These are phyloP conservation scores for Apoda limacodes DNA, from an alignment of 2,888 invertebrate genomes.

Conservation along the genomic window DNA sequence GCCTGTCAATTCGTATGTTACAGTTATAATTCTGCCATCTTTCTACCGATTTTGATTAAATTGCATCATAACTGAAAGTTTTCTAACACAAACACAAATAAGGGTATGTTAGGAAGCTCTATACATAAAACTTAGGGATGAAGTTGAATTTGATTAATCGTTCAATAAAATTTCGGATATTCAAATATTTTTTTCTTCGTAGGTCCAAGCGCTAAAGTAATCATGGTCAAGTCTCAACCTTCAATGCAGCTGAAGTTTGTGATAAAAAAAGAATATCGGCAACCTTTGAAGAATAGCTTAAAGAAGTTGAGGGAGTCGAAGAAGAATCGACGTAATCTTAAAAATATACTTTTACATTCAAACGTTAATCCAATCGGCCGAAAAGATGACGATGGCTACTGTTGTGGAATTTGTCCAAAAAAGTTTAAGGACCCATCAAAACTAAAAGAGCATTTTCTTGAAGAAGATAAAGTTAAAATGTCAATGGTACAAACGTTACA, in stretches of 20 bases:
- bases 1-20: too few relatives aligned
- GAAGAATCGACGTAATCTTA: conserved; percentile 32
- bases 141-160: too few relatives aligned
- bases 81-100: too few relatives aligned
- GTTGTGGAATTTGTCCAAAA: conserved; percentile 32
- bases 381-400: conserved; percentile 32
- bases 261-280: conserved; percentile 16
- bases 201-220: conserved; percentile 29
- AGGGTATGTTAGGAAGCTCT: too few relatives aligned
- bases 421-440: conserved; percentile 27
- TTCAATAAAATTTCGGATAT: too few relatives aligned
- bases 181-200: conserved; percentile 38
- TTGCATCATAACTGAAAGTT: too few relatives aligned
- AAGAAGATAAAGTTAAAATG: conserved; percentile 32
- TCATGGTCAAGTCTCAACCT: conserved; percentile 20
- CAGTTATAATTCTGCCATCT: too few relatives aligned
- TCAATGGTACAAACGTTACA: conserved; percentile 26
- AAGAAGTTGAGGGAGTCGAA: conserved; percentile 16
- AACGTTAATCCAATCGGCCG: conserved; percentile 39
- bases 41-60: too few relatives aligned
- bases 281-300: too few relatives aligned
- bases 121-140: too few relatives aligned
- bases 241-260: conserved; percentile 28
- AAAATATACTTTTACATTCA: conserved; percentile 31
- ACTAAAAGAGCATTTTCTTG: conserved; percentile 34